A percentile compares a stretch with the other conserved stretches of the same genome.
Evolutionary conservation across 2,888 invertebrate species (phyloP).

Genomic region (Brachynemurus nebulosus): DNA sequence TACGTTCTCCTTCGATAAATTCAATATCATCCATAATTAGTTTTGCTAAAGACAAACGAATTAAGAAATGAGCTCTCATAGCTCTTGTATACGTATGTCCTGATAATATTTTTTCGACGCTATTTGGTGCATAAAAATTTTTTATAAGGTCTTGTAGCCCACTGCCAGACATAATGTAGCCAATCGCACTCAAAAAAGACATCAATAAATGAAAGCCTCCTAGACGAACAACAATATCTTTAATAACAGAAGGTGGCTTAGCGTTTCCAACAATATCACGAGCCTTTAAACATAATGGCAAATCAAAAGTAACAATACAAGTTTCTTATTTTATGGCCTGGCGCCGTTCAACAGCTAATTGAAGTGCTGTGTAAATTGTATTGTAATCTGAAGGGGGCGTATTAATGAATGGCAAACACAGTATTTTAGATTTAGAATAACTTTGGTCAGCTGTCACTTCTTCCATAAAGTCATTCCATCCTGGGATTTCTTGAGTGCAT

Average conservation of each 20-base stretch:
- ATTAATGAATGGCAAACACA: not conserved
- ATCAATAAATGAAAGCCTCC: constrained; percentile 23
- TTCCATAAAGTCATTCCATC: constrained; percentile 20
- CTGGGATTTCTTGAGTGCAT: constrained; percentile 8
- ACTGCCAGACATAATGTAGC: constrained; percentile 20
- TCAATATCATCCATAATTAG: constrained; percentile 4
- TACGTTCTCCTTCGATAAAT: not conserved
- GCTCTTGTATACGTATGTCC: constrained; percentile 21
- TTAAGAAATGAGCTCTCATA: constrained; percentile 20
- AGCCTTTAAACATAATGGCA: not conserved
- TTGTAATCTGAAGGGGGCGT: not conserved
- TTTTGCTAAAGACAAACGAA: constrained; percentile 15
- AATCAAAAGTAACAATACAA: not conserved
- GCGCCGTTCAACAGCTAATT: not conserved
- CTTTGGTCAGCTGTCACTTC: constrained; percentile 9
- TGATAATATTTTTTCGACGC: constrained; percentile 19
- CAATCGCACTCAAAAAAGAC: constrained; percentile 19
- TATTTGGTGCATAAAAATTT: constrained; percentile 18
- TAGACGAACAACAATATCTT: constrained; percentile 15
- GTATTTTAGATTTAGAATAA: constrained; percentile 5
- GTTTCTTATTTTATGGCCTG: not conserved
- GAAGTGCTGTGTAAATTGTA: not conserved
- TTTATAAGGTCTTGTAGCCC: constrained; percentile 18
- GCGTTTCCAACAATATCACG: not conserved
- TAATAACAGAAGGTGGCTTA: not conserved